Conservation (phyloP, 1,140 invertebrate species). For the Ericerus pela region DNA sequence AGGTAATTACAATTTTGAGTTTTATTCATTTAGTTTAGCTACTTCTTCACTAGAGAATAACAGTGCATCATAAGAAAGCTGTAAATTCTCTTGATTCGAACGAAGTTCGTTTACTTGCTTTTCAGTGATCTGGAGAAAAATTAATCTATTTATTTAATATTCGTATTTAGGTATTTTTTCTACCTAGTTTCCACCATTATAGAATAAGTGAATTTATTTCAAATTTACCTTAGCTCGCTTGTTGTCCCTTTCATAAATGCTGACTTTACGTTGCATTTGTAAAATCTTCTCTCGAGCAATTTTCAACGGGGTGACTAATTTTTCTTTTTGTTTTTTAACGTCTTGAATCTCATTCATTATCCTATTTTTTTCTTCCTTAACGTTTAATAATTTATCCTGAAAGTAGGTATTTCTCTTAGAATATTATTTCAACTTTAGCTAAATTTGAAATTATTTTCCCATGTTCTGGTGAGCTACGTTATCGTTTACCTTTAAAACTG, state of each 20-base stretch:
- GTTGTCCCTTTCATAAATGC: constrained; percentile 69
- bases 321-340: constrained; percentile 52
- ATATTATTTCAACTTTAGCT: not conserved
- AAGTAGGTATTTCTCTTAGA: constrained; percentile 1
- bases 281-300: constrained; percentile 46
- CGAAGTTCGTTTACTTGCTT: too few species aligned
- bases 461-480: constrained; percentile 10
- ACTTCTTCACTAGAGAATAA: too few species aligned
- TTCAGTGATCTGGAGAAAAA: too few species aligned
- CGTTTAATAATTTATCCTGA: constrained; percentile 41
- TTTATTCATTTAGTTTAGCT: too few species aligned
- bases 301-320: constrained; percentile 51
- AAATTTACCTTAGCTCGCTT: constrained; percentile 37
- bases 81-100: too few species aligned
- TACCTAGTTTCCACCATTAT: too few species aligned
- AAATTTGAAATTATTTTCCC: not conserved
- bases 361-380: constrained; percentile 63
- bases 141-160: too few species aligned
- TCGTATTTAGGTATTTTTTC: too few species aligned
- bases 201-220: too few species aligned
- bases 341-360: constrained; percentile 50
- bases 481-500: constrained; percentile 49
- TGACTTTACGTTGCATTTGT: constrained; percentile 52
- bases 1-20: too few species aligned
- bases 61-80: too few species aligned